A percentile compares a stretch with the other conserved stretches of the same genome.
phyloP scores from a whole-genome alignment of 2,888 invertebrate genomes.

The Limulus polyphemus region DNA sequence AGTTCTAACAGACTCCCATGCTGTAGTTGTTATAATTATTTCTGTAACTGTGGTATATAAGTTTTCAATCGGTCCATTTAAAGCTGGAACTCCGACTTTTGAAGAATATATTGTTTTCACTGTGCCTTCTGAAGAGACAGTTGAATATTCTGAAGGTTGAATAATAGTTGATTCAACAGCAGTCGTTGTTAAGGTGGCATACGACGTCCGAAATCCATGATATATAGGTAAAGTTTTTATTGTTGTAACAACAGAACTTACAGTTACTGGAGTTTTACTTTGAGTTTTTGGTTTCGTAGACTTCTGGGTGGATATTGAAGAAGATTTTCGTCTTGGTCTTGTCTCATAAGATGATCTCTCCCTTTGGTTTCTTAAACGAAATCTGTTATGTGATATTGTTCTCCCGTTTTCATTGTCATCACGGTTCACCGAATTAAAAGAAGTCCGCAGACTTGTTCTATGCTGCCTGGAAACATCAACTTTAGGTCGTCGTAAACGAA shows the following conservation, averaged over 20 bases:
- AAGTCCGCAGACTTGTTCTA: neutral
- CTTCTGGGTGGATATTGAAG: too few relatives aligned
- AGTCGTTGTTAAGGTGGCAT: slow-evolving; percentile 28
- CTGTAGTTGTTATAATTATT: slow-evolving; percentile 27
- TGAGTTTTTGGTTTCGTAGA: too few relatives aligned
- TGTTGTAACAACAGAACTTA: slow-evolving; percentile 27
- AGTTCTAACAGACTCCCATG: slow-evolving; percentile 25
- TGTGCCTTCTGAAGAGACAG: slow-evolving; percentile 13
- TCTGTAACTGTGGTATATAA: slow-evolving; percentile 23
- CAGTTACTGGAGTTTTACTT: slow-evolving; percentile 24
- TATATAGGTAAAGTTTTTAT: slow-evolving; percentile 28
- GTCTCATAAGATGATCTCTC: too few relatives aligned
- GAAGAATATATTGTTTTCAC: slow-evolving; percentile 25
- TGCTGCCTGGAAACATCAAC: too few relatives aligned
- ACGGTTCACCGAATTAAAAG: slow-evolving; percentile 16
- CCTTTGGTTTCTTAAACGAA: too few relatives aligned
- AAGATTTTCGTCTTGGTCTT: too few relatives aligned
- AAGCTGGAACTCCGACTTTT: slow-evolving; percentile 19
- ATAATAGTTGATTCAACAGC: slow-evolving; percentile 26
- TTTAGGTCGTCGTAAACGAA: too few relatives aligned
- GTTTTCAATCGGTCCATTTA: slow-evolving; percentile 5
- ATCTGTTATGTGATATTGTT: too few relatives aligned
- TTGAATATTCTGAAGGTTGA: slow-evolving; percentile 24
- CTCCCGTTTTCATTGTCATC: too few relatives aligned
- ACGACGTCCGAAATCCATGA: slow-evolving; percentile 28